Evolutionary conservation across 1,140 invertebrate genomes (phyloP), one percentile per base, ranked within the genome.

Genomic region (Nasonia vitripennis): DNA sequence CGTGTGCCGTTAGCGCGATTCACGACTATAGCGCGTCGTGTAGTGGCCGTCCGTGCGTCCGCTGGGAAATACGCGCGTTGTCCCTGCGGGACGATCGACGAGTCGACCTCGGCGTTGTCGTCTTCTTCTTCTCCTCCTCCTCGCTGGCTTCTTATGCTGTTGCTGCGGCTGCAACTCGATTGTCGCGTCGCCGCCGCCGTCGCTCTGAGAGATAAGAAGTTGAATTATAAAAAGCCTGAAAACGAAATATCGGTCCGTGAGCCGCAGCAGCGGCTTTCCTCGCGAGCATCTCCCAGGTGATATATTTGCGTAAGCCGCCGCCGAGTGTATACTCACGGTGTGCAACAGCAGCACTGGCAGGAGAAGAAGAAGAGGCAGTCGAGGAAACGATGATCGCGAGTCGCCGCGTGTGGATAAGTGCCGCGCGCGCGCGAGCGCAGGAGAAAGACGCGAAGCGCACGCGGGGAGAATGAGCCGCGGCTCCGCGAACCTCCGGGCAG

Each of bases 401-500:
- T 12, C 17, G 27, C 62, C 83, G 77, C 83, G 83, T 84, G 83
- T 73, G 84, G 78, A 85, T 85, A 85, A 85, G 73, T 81, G 79
- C 84, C 78, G 83, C 79, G 81, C 77, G 82, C n/a, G 31, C 45
- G 81, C 51, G 80, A 67, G 62, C 17, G 14, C 12, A 71, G 71
- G 70, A 83, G 55, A 62, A 62, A 62, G 55, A 62, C 55, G 55
- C 55, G 55, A 62, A 62, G 20, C 55, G 51, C 17, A 55, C 55
- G 68, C 37, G 45, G 81, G 20, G 79, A 80, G 27, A 67, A 62
- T 45, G 48, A 73, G 81, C 79, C 7, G 78, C 48, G 55, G 31
- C 70, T 83, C 84, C 84, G 87, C 86, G 88, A 89, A 90, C 86
- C 89, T 89, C 88, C 87, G 89, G 89, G 90, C 91, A 89, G 90